Conservation (phyloP, 2,888 invertebrate species). For the Habrosyne pyritoides region DNA sequence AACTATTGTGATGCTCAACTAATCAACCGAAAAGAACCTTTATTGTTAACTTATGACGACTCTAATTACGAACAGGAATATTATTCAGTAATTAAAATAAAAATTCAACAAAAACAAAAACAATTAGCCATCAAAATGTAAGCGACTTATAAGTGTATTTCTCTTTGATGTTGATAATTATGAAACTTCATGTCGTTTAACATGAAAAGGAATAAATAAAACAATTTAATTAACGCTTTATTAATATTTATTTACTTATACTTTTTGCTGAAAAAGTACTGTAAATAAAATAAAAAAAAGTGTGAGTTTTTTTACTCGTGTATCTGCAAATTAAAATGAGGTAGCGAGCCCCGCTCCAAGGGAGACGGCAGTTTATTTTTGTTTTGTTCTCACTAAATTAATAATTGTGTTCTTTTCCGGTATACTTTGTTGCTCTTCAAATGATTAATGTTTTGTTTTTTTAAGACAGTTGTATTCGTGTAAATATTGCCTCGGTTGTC, state of each 20-base stretch:
- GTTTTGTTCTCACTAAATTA: neutral
- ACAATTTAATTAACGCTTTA: slow-evolving; percentile 24
- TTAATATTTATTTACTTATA: slow-evolving; percentile 25
- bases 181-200: slow-evolving; percentile 2
- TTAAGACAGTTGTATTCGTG: neutral
- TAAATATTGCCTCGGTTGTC: neutral
- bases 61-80: no score
- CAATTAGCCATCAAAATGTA: neutral
- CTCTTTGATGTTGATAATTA: slow-evolving; percentile 6
- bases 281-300: slow-evolving; percentile 18
- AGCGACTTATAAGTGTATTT: neutral
- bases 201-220: slow-evolving; percentile 26
- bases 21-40: no score
- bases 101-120: neutral
- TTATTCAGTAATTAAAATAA: neutral
- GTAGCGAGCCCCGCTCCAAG: neutral
- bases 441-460: neutral
- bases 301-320: slow-evolving; percentile 3
- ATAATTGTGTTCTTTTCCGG: neutral
- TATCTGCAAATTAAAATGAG: slow-evolving; percentile 1
- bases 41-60: no score
- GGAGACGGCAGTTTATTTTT: neutral
- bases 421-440: neutral
- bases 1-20: no score
- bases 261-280: slow-evolving; percentile 14